A percentile compares a stretch with the other conserved stretches of the same genome.
These are phyloP conservation scores for Leptonema lineaticorne DNA, from an alignment of 1,140 invertebrate species.

Conservation along the genomic window DNA sequence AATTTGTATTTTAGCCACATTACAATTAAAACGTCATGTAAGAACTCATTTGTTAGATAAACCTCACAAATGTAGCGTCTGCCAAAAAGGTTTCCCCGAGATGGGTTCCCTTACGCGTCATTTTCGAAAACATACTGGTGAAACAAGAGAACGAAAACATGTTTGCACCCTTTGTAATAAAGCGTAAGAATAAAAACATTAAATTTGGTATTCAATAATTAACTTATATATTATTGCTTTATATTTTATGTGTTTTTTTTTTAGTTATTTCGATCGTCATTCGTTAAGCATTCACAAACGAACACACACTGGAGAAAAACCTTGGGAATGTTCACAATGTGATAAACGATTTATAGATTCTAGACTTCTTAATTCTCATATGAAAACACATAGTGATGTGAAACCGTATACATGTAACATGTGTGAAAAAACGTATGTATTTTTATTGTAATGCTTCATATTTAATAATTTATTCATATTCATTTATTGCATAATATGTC, in stretches of 20 bases:
- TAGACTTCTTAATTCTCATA: constrained; percentile 54
- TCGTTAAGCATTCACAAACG: constrained; percentile 63
- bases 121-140: constrained; percentile 46
- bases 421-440: constrained; percentile 57
- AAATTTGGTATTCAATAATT: constrained; percentile 47
- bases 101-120: constrained; percentile 46
- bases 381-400: constrained; percentile 57
- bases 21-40: constrained; percentile 44
- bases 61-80: constrained; percentile 46
- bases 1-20: constrained; percentile 24
- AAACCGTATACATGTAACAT: constrained; percentile 59
- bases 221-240: constrained; percentile 52
- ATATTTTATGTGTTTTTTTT: constrained; percentile 42
- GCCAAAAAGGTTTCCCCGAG: constrained; percentile 46
- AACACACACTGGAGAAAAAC: constrained; percentile 68
- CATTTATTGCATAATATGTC: too few species aligned
- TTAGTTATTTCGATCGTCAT: constrained; percentile 62
- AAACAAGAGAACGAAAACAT: constrained; percentile 46
- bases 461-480: neutral
- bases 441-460: constrained; percentile 43
- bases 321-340: constrained; percentile 58
- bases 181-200: constrained; percentile 43
- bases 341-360: constrained; percentile 46
- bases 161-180: constrained; percentile 46
- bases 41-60: constrained; percentile 45